phyloP scores from a whole-genome alignment of 2,888 invertebrate genomes.

The Chrysina gloriosa region DNA sequence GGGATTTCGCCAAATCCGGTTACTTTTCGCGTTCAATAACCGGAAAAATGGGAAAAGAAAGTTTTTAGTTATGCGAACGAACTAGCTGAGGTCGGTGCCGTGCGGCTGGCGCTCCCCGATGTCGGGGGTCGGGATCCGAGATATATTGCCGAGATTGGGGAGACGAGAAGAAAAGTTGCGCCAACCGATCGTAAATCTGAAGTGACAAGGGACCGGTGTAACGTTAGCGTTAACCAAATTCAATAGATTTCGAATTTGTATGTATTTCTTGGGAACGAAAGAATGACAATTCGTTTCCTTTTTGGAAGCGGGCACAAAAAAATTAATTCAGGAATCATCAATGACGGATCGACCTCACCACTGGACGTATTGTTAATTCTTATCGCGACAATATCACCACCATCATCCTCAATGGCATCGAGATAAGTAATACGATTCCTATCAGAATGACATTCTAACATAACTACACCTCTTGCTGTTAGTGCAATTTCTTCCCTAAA shows the following conservation, averaged over 20 bases:
- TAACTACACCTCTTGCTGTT: too few relatives aligned
- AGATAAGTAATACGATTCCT: too few relatives aligned
- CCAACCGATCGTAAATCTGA: conserved; percentile 25
- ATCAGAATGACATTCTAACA: too few relatives aligned
- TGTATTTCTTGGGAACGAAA: too few relatives aligned
- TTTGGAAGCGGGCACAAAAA: neutral
- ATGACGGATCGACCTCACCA: too few relatives aligned
- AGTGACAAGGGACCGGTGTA: conserved; percentile 27
- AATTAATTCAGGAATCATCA: too few relatives aligned
- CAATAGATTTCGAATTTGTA: conserved; percentile 17
- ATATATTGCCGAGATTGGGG: neutral
- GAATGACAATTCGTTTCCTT: neutral
- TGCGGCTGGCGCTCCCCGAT: neutral
- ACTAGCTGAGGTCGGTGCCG: neutral
- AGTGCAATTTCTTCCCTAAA: too few relatives aligned
- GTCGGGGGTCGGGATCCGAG: neutral
- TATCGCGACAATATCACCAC: too few relatives aligned
- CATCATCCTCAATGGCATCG: too few relatives aligned
- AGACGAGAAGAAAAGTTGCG: neutral
- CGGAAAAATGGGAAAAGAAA: conserved; percentile 55
- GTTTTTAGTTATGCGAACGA: conserved; percentile 41
- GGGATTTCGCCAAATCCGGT: conserved; percentile 56
- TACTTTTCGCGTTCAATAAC: conserved; percentile 57
- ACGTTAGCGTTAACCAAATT: conserved; percentile 26
- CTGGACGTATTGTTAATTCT: too few relatives aligned